Evolutionary conservation across 1,140 invertebrate genomes (phyloP), one percentile per base, ranked within the genome.

Genomic region (Ooceraea biroi): DNA sequence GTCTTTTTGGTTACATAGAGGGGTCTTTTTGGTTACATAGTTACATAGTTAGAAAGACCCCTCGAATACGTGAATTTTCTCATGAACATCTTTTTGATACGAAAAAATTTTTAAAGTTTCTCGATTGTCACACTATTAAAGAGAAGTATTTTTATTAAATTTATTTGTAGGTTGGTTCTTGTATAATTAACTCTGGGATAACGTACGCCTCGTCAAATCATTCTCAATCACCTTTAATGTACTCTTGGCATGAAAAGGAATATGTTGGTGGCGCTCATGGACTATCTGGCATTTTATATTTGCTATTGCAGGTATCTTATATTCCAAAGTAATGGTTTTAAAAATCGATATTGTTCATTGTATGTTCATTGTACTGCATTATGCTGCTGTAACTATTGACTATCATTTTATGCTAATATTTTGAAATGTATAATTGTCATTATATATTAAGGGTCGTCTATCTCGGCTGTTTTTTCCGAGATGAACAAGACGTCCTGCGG

Each of bases 231-330:
- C 97, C 97, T 2, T 93, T 99, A 22, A 96, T 97, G 95, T 99
- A 97, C 94, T 94, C 96, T 88, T 99, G 98, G 98, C 98, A 99
- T 94, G 96, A 97, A n/a, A 97, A 96, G 91, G 95, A 97, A 89
- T 99, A 99, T 92, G 93, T 98, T 72, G 98, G 98, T 17, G 98
- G 97, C 41, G 98, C 98, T 84, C 98, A 99, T 95, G 98, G 98
- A 14, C 91, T 97, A 80, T 95, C 96, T 88, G 98, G 98, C 14
- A 99, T 99, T 92, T 91, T 98, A 12, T 98, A 97, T 91, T 95
- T 98, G 76, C 91, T 99, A 12, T 92, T 99, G 66, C 96, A 97
- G 95, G 97, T 97, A 87, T n/a, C n/a, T n/a, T n/a, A n/a, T 27
- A 27, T 58, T 50, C 25, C 63, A 22, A 73, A 78, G 1, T 66